phyloP scores from a whole-genome alignment of 2,113 vertebrate species.

The Toxotes chatareus region DNA sequence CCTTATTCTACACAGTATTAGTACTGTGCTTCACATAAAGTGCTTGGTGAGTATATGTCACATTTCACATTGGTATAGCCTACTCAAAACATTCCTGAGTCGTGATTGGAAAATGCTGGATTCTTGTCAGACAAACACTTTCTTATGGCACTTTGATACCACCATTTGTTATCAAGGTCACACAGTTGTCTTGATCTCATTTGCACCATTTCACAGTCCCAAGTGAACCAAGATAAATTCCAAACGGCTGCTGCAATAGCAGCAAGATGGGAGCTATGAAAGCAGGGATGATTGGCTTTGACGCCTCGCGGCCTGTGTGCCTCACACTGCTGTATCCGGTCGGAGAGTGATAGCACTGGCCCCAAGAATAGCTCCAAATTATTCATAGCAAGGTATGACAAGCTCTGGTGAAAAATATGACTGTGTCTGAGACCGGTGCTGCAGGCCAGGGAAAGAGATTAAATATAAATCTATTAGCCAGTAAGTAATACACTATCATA shows the following conservation, averaged over 20 bases:
- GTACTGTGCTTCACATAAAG: not conserved
- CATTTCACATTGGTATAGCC: not conserved
- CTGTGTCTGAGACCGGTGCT: slow-evolving; percentile 54
- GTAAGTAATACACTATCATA: slow-evolving; percentile 43
- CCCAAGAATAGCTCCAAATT: slow-evolving; percentile 76
- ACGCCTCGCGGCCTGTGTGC: slow-evolving; percentile 38
- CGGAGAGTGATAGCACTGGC: slow-evolving; percentile 59
- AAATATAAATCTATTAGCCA: slow-evolving; percentile 52
- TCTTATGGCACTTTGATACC: not conserved
- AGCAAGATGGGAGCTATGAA: slow-evolving; percentile 52
- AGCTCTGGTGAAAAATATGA: slow-evolving; percentile 60
- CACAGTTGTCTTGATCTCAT: slow-evolving; percentile 10
- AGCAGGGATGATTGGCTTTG: slow-evolving; percentile 45
- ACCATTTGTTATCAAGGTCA: slow-evolving; percentile 6
- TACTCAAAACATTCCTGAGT: not conserved
- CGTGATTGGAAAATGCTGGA: not conserved
- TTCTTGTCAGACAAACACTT: slow-evolving; percentile 2
- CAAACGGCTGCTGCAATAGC: slow-evolving; percentile 50
- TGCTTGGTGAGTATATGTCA: not conserved
- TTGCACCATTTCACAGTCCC: slow-evolving; percentile 3
- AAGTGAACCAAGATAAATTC: slow-evolving; percentile 12
- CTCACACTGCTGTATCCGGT: slow-evolving; percentile 52
- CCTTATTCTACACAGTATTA: not conserved
- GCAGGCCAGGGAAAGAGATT: slow-evolving; percentile 51
- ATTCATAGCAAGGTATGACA: slow-evolving; percentile 70